phyloP scores from a whole-genome alignment of 2,888 invertebrate species.

The Holacanthella duospinosa region DNA sequence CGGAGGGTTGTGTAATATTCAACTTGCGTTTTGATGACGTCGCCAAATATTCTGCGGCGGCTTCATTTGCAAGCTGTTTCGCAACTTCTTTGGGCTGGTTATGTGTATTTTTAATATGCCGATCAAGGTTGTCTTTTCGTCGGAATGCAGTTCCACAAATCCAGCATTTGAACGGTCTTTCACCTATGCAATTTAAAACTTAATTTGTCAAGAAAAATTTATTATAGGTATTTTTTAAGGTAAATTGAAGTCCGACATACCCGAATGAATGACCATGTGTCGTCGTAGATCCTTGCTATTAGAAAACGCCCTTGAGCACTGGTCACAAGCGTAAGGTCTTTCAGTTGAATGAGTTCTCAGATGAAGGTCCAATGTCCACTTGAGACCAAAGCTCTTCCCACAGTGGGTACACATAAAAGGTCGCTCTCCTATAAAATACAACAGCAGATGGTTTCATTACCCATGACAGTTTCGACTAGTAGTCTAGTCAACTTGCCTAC shows the following conservation, averaged over 20 bases:
- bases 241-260: no score
- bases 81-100: slow-evolving; percentile 37
- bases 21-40: neutral
- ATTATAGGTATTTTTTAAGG: neutral
- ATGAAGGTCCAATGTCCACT: slow-evolving; percentile 51
- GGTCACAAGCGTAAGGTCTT: slow-evolving; percentile 52
- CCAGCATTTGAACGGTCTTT: slow-evolving; percentile 23
- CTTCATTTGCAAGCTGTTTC: slow-evolving; percentile 35
- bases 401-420: slow-evolving; percentile 51
- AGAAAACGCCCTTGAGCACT: slow-evolving; percentile 57
- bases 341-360: slow-evolving; percentile 47
- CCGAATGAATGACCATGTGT: slow-evolving; percentile 58
- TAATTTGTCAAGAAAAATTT: neutral
- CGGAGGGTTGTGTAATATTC: neutral
- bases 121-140: slow-evolving; percentile 24
- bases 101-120: slow-evolving; percentile 37
- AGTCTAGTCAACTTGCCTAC: neutral
- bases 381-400: slow-evolving; percentile 51
- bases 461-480: neutral
- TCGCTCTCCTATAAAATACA: slow-evolving; percentile 45
- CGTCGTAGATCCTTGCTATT: slow-evolving; percentile 58
- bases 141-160: slow-evolving; percentile 24
- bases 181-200: slow-evolving; percentile 13
- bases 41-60: slow-evolving; percentile 33
- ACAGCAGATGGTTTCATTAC: slow-evolving; percentile 10